phyloP scores from a whole-genome alignment of 2,888 invertebrate species.

The Hirtodrosophila duncani region DNA sequence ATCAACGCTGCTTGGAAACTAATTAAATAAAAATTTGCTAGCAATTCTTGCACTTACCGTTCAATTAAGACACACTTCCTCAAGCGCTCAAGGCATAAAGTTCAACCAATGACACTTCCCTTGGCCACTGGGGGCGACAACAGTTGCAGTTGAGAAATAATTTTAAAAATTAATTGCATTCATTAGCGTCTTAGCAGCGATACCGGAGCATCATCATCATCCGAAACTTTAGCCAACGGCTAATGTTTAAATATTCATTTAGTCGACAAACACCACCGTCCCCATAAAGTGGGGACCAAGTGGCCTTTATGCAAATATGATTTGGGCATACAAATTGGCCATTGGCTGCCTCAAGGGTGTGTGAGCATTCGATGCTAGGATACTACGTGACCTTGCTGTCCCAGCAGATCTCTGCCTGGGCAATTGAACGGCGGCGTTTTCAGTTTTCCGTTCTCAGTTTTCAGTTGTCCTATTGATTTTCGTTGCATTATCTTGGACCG shows the following conservation, averaged over 20 bases:
- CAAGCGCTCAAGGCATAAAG: not conserved
- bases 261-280: slow-evolving; percentile 4
- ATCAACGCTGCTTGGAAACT: slow-evolving; percentile 30
- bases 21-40: slow-evolving; percentile 44
- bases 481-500: slow-evolving; percentile 50
- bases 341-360: slow-evolving; percentile 42
- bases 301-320: slow-evolving; percentile 61
- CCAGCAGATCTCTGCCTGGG: slow-evolving; percentile 1
- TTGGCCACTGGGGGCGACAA: slow-evolving; percentile 33
- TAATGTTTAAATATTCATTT: slow-evolving; percentile 63
- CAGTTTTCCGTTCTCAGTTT: too few relatives aligned
- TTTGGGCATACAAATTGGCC: slow-evolving; percentile 68
- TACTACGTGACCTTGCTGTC: slow-evolving; percentile 22
- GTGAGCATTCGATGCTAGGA: slow-evolving; percentile 1
- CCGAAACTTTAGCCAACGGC: slow-evolving; percentile 6
- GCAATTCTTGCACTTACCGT: slow-evolving; percentile 48
- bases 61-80: slow-evolving; percentile 54
- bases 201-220: slow-evolving; percentile 18
- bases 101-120: slow-evolving; percentile 29
- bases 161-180: slow-evolving; percentile 64
- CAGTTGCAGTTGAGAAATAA: slow-evolving; percentile 55
- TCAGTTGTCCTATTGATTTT: slow-evolving; percentile 58
- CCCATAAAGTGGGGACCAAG: too few relatives aligned
- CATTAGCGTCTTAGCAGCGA: slow-evolving; percentile 45
- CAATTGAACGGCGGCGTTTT: slow-evolving; percentile 46